These are phyloP conservation scores for Perdix hodgsoniae DNA, from an alignment of 2,797 vertebrate genomes.

Conservation along the genomic window DNA sequence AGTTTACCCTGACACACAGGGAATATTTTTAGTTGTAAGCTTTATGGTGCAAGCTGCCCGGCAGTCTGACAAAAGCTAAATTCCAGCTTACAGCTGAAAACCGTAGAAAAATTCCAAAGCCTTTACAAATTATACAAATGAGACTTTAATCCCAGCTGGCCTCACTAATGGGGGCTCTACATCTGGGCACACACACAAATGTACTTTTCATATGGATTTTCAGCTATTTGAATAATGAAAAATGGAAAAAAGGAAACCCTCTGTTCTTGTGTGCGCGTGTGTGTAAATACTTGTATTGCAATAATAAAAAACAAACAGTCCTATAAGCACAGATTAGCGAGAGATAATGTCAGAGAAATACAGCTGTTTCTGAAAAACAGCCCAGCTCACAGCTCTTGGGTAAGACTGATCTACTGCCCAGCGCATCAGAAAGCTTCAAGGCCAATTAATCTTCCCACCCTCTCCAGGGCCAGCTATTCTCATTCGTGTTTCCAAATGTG, in stretches of 20 bases:
- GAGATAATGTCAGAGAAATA: background rate
- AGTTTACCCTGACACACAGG: background rate
- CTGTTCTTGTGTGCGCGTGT: slow-evolving; percentile 8
- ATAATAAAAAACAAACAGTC: background rate
- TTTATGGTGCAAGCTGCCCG: slow-evolving; percentile 58
- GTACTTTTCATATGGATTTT: slow-evolving; percentile 45
- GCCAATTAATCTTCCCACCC: background rate
- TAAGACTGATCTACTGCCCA: background rate
- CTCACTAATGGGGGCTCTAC: background rate
- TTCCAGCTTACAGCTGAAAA: slow-evolving; percentile 41
- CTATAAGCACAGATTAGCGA: slow-evolving; percentile 26
- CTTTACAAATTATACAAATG: slow-evolving; percentile 62
- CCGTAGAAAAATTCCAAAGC: slow-evolving; percentile 51
- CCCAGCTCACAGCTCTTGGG: background rate
- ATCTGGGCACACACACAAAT: slow-evolving; percentile 27
- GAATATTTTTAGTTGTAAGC: slow-evolving; percentile 36
- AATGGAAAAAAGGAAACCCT: background rate
- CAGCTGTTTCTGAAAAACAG: background rate
- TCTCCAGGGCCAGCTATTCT: background rate
- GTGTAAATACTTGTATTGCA: slow-evolving; percentile 2
- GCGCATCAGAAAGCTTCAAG: background rate
- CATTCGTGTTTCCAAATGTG: background rate
- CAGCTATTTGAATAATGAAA: slow-evolving; percentile 44
- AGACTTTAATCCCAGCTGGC: slow-evolving; percentile 67
- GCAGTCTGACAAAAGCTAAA: slow-evolving; percentile 49